Evolutionary conservation across 2,888 invertebrate genomes (phyloP).

Genomic region (Rugalucina vietnamica): DNA sequence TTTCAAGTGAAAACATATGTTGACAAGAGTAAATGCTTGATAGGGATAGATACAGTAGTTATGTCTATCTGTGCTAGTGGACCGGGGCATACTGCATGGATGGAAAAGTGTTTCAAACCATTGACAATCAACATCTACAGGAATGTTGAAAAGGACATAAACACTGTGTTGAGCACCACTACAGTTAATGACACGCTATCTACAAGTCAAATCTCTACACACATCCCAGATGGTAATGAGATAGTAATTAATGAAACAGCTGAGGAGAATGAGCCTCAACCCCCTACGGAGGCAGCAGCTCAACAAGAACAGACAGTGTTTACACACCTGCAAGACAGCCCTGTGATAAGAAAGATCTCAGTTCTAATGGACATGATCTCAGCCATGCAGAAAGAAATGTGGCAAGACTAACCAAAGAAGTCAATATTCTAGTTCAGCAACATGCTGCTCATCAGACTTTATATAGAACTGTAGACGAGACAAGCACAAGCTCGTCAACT

Average conservation of each 20-base stretch:
- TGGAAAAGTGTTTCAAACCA: not conserved
- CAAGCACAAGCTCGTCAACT: not conserved
- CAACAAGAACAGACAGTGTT: not conserved
- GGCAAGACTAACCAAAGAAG: not conserved
- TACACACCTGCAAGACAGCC: not conserved
- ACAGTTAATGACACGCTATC: not conserved
- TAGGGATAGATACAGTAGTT: not conserved
- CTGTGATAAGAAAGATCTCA: too few relatives aligned
- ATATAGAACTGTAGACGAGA: not conserved
- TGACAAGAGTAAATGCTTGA: not conserved
- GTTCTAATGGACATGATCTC: too few relatives aligned
- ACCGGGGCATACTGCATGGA: not conserved
- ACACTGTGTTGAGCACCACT: not conserved
- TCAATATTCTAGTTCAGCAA: not conserved
- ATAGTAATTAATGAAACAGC: not conserved
- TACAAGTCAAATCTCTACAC: not conserved
- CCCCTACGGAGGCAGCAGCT: too few relatives aligned
- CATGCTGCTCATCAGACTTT: not conserved
- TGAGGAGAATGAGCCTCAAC: not conserved
- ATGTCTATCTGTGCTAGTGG: not conserved
- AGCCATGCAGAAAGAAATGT: not conserved
- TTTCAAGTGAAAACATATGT: not conserved
- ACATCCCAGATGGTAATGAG: not conserved
- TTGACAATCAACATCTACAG: not conserved
- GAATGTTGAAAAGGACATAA: not conserved